phyloP scores from a whole-genome alignment of 2,797 vertebrate genomes.

The Onychomys torridus region DNA sequence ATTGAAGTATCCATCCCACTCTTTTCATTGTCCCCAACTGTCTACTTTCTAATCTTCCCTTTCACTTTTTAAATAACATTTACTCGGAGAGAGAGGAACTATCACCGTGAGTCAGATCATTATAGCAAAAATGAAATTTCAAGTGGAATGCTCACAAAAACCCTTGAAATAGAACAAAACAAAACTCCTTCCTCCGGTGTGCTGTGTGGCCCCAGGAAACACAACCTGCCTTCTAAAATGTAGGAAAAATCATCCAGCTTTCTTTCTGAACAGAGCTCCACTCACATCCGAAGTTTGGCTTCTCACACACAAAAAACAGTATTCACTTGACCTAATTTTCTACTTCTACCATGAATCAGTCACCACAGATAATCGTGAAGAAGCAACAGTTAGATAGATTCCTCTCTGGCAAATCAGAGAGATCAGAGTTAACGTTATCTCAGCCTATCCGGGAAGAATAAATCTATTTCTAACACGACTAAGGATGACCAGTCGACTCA shows the following conservation, averaged over 20 bases:
- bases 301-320: neutral
- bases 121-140: conserved; percentile 40
- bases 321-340: conserved; percentile 9
- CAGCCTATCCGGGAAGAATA: neutral
- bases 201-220: neutral
- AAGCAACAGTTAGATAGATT: neutral
- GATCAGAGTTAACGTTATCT: neutral
- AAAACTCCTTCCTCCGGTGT: conserved; percentile 7
- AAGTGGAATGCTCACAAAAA: neutral
- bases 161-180: neutral
- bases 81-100: neutral
- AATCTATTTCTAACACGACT: neutral
- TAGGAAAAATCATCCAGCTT: conserved; percentile 5
- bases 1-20: neutral
- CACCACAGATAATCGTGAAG: neutral
- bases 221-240: conserved; percentile 20
- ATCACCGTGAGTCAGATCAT: neutral
- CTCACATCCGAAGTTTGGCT: conserved; percentile 22
- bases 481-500: neutral
- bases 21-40: neutral
- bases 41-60: neutral
- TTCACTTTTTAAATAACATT: conserved; percentile 48
- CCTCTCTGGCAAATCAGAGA: neutral
- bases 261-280: neutral
- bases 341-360: neutral